Percentiles rank a stretch among this genome's conserved stretches.
Evolutionary conservation across 1,140 invertebrate species (phyloP).

Genomic region (Drosophila insularis): DNA sequence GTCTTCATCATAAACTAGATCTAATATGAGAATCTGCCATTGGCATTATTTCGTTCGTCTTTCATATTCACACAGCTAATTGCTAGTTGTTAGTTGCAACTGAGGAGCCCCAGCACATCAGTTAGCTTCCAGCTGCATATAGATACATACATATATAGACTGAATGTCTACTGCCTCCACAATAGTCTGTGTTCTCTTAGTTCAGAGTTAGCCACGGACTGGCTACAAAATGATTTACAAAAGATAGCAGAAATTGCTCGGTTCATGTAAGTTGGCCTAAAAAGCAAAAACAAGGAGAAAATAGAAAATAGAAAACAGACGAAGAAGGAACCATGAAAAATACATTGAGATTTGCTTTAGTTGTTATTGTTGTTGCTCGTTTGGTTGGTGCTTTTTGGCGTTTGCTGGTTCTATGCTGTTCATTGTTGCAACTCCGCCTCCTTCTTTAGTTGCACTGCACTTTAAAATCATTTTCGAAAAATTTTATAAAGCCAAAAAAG

Average conservation of each 20-base stretch:
- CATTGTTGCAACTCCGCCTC: constrained; percentile 59
- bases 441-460: constrained; percentile 53
- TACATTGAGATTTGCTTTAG: constrained; percentile 61
- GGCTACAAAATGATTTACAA: constrained; percentile 76
- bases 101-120: neutral
- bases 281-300: constrained; percentile 59
- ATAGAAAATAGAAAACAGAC: constrained; percentile 55
- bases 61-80: constrained; percentile 66
- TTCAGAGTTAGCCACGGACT: constrained; percentile 56
- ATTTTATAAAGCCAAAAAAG: constrained; percentile 40
- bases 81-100: constrained; percentile 66
- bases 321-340: constrained; percentile 61
- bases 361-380: constrained; percentile 38
- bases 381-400: neutral
- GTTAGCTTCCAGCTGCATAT: constrained; percentile 9
- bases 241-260: constrained; percentile 75
- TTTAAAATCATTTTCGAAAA: constrained; percentile 73
- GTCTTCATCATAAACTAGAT: constrained; percentile 7
- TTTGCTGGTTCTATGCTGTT: constrained; percentile 33
- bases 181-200: constrained; percentile 15
- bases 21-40: constrained; percentile 14
- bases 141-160: too few species aligned
- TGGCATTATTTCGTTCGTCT: constrained; percentile 20
- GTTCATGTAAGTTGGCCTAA: constrained; percentile 61
- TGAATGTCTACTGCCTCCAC: too few species aligned